phyloP scores from a whole-genome alignment of 2,888 invertebrate genomes.

The Drosophila fulvimacula region DNA sequence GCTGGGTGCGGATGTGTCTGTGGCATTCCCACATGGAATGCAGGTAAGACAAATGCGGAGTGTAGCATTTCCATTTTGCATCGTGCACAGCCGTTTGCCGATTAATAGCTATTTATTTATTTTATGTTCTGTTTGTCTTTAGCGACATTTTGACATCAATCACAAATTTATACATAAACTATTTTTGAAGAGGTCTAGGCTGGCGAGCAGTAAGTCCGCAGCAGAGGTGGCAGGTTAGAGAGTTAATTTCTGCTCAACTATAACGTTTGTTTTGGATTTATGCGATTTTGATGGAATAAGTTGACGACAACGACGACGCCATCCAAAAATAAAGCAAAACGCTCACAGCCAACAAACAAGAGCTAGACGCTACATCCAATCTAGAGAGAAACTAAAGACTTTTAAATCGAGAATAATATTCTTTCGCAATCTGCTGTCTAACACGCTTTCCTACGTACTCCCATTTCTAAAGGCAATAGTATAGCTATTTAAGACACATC shows the following conservation, averaged over 20 bases:
- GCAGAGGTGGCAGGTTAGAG: constrained; percentile 18
- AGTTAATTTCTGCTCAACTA: constrained; percentile 55
- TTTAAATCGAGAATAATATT: constrained; percentile 9
- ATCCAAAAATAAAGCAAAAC: constrained; percentile 40
- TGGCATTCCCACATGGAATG: neutral
- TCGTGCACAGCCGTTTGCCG: constrained; percentile 18
- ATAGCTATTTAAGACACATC: neutral
- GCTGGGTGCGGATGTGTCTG: neutral
- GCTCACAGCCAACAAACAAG: neutral
- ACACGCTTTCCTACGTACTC: constrained; percentile 7
- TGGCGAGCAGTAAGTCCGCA: neutral
- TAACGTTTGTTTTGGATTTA: constrained; percentile 77
- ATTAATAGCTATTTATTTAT: constrained; percentile 60
- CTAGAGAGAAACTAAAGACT: neutral
- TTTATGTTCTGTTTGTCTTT: constrained; percentile 10
- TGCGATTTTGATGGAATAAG: constrained; percentile 78
- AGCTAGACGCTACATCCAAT: constrained; percentile 27
- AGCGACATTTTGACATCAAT: constrained; percentile 78
- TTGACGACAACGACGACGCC: constrained; percentile 47
- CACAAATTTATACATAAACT: constrained; percentile 78
- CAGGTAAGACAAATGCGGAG: constrained; percentile 26
- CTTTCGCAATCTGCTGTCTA: neutral
- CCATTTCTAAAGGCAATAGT: constrained; percentile 53
- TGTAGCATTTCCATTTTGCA: constrained; percentile 35
- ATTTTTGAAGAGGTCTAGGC: constrained; percentile 62